Evolutionary conservation across 2,888 invertebrate species (phyloP).

Genomic region (Campoplex capitator): DNA sequence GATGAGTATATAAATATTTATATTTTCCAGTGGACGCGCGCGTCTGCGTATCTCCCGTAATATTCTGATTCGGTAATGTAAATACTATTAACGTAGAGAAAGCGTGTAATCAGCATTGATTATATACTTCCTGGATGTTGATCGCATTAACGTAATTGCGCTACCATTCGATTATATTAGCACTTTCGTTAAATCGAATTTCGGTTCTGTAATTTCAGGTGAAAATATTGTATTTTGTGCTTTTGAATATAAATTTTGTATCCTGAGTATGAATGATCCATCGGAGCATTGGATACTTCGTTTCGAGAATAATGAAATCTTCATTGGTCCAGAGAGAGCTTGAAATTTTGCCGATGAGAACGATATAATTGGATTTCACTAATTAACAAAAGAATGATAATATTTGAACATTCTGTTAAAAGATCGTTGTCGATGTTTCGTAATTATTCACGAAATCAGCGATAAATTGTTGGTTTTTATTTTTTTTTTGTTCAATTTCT

Average conservation of each 20-base stretch:
- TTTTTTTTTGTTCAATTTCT: too few relatives aligned
- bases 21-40: constrained; percentile 30
- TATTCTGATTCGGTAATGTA: constrained; percentile 13
- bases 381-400: background rate
- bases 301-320: background rate
- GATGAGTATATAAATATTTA: constrained; percentile 55
- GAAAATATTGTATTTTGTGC: background rate
- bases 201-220: background rate
- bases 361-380: constrained; percentile 3
- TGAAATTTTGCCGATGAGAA: background rate
- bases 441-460: background rate
- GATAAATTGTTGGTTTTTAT: background rate
- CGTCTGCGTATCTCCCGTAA: constrained; percentile 45
- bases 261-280: background rate
- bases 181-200: constrained; percentile 25
- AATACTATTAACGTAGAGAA: background rate
- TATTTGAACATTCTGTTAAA: background rate
- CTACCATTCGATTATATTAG: constrained; percentile 46
- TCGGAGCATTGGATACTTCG: background rate
- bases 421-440: background rate
- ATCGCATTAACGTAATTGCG: constrained; percentile 59
- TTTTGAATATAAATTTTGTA: background rate
- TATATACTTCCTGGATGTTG: constrained; percentile 55
- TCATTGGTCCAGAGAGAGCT: background rate
- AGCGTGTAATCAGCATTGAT: constrained; percentile 43